Conservation (phyloP, 2,113 vertebrate genomes). For the Turnix velox region DNA sequence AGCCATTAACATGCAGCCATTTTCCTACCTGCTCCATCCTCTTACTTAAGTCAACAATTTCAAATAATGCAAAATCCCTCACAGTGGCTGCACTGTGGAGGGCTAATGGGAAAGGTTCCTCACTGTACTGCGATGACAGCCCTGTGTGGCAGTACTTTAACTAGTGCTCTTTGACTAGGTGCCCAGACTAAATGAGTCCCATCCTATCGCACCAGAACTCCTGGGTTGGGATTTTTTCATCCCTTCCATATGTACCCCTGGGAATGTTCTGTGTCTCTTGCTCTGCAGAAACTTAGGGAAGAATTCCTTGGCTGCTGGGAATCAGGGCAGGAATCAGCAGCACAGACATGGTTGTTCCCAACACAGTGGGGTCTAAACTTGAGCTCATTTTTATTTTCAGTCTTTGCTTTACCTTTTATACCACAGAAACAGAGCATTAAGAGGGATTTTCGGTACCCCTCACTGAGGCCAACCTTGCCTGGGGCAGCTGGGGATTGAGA, state of each 20-base stretch:
- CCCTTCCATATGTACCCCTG: background rate
- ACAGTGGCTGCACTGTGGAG: rapidly evolving
- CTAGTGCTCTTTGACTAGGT: constrained; percentile 6
- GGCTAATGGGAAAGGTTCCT: background rate
- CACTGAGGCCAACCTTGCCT: background rate
- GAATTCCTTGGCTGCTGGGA: background rate
- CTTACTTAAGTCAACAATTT: constrained; percentile 30
- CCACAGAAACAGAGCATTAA: background rate
- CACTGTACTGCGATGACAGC: background rate
- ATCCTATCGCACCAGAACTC: background rate
- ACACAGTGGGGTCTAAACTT: background rate
- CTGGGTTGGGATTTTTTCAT: background rate
- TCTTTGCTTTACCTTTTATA: background rate
- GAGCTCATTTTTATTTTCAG: background rate
- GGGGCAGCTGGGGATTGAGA: background rate
- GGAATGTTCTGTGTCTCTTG: rapidly evolving
- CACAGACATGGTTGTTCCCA: background rate
- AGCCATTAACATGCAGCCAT: constrained; percentile 29
- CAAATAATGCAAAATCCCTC: background rate
- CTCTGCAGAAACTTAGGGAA: background rate
- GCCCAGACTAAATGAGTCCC: constrained; percentile 21
- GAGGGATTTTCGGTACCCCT: background rate
- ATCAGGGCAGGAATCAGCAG: background rate
- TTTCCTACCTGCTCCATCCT: constrained; percentile 55
- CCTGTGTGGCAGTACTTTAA: background rate